These are phyloP conservation scores for Pherbina coryleti DNA, from an alignment of 2,888 invertebrate genomes.

Conservation along the genomic window DNA sequence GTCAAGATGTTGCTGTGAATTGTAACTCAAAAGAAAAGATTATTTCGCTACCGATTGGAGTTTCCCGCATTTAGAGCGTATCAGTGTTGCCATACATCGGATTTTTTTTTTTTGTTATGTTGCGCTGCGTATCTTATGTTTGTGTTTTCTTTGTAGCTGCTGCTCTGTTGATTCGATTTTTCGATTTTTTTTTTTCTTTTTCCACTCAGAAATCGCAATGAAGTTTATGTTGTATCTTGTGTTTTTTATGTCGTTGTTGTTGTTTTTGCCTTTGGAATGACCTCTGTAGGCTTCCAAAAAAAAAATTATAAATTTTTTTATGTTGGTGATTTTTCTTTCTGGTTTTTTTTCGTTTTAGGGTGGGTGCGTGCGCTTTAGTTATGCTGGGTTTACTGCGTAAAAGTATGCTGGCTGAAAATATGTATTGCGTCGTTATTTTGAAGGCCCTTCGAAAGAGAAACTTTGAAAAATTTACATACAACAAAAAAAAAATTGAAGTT, in stretches of 20 bases:
- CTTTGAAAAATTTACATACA: too few relatives aligned
- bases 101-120: neutral
- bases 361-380: conserved; percentile 11
- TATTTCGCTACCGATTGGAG: neutral
- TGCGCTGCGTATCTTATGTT: conserved; percentile 40
- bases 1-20: neutral
- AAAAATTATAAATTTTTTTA: neutral
- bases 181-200: conserved; percentile 21
- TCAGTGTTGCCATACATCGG: conserved; percentile 9
- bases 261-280: conserved; percentile 61
- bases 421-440: conserved; percentile 35
- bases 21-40: neutral
- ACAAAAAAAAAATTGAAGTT: too few relatives aligned
- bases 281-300: conserved; percentile 59
- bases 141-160: conserved; percentile 33
- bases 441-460: neutral
- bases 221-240: conserved; percentile 46
- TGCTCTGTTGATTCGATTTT: conserved; percentile 13
- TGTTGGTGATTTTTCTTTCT: conserved; percentile 27
- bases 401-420: conserved; percentile 11
- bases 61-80: neutral
- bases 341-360: conserved; percentile 12
- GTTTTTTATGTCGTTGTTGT: conserved; percentile 39
- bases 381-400: conserved; percentile 13
- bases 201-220: conserved; percentile 24